A percentile compares a stretch with the other conserved stretches of the same genome.
phyloP scores from a whole-genome alignment of 1,140 invertebrate genomes.

The Neoseiulus cucumeris region DNA sequence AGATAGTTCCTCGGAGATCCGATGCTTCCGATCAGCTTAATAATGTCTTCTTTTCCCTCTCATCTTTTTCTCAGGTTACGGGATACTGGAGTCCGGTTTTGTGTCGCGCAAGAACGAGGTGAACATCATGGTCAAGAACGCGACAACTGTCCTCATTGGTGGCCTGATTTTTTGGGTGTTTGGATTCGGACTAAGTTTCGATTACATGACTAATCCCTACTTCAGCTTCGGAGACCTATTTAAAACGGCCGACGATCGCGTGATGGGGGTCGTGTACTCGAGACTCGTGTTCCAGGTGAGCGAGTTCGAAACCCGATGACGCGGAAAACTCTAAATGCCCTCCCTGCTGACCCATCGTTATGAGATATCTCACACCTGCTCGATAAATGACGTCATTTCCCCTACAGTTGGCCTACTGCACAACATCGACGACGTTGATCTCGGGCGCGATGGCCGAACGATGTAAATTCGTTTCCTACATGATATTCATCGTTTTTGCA shows the following conservation, averaged over 20 bases:
- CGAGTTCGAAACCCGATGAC: neutral
- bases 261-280: slow-evolving; percentile 25
- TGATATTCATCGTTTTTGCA: slow-evolving; percentile 18
- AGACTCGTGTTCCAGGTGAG: slow-evolving; percentile 26
- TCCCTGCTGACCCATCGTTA: too few relatives aligned
- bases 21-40: neutral
- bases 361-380: neutral
- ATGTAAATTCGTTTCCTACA: slow-evolving; percentile 20
- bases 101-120: slow-evolving; percentile 27
- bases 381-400: neutral
- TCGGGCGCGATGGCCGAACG: slow-evolving; percentile 24
- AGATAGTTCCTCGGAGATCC: too few relatives aligned
- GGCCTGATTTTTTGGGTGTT: slow-evolving; percentile 26
- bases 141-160: slow-evolving; percentile 26
- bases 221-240: slow-evolving; percentile 25
- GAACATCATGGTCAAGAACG: slow-evolving; percentile 28
- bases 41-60: neutral
- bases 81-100: slow-evolving; percentile 26
- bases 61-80: slow-evolving; percentile 24
- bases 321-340: neutral
- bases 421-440: slow-evolving; percentile 19
- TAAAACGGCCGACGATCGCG: slow-evolving; percentile 17
- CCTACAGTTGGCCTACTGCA: slow-evolving; percentile 19
- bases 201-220: slow-evolving; percentile 15
- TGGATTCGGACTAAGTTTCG: slow-evolving; percentile 26